Percentiles rank a stretch among this genome's conserved stretches.
Conservation (phyloP, 2,113 vertebrate species). For the Hemiscyllium ocellatum region DNA sequence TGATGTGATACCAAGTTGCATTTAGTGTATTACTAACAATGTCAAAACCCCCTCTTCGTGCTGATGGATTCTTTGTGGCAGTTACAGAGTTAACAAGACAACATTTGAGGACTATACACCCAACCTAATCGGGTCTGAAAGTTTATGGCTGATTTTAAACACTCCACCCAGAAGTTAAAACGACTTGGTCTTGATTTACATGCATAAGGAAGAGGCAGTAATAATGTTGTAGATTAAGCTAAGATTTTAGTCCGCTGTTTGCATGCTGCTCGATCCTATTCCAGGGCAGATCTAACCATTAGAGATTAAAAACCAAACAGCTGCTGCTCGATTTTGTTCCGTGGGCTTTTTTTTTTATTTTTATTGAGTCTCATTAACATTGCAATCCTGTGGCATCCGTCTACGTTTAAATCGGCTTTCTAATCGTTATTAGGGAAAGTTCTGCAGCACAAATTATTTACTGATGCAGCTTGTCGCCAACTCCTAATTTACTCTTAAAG, state of each 20-base stretch:
- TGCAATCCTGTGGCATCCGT: conserved; percentile 47
- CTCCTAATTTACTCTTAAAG: neutral
- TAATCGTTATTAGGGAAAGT: conserved; percentile 56
- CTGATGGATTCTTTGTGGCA: neutral
- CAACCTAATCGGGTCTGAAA: conserved; percentile 12
- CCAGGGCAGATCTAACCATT: conserved; percentile 76
- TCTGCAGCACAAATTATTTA: neutral
- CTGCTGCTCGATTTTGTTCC: conserved; percentile 70
- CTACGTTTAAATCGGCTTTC: conserved; percentile 56
- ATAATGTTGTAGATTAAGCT: conserved; percentile 78
- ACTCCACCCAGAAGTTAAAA: conserved; percentile 63
- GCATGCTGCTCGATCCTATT: conserved; percentile 74
- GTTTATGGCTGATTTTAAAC: conserved; percentile 14
- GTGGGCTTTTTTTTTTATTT: conserved; percentile 45
- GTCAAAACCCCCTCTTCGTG: neutral
- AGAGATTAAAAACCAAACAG: conserved; percentile 83
- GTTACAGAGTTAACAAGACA: neutral
- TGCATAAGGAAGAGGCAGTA: conserved; percentile 70
- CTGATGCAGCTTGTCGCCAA: neutral
- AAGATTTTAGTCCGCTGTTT: conserved; percentile 83
- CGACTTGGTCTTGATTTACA: conserved; percentile 71
- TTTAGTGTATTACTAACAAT: neutral
- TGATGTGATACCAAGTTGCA: neutral
- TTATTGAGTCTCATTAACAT: conserved; percentile 56
- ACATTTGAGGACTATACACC: neutral